These are phyloP conservation scores for Phocides pigmalion DNA, from an alignment of 1,140 invertebrate genomes.

Conservation along the genomic window DNA sequence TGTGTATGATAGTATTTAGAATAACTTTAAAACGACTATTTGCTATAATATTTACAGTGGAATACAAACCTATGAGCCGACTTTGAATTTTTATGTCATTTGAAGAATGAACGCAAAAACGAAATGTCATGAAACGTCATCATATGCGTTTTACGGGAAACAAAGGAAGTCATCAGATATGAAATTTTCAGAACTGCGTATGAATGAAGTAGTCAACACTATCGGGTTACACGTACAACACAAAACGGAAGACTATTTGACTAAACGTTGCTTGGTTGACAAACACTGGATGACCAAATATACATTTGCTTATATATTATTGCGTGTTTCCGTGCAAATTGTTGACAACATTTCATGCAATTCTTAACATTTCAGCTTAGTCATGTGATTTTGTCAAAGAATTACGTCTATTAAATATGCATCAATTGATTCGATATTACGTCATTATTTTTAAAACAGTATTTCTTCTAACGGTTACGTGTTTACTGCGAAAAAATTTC, in stretches of 20 bases:
- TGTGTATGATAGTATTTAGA: too few species aligned
- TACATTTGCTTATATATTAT: background rate
- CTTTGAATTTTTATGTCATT: background rate
- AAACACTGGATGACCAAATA: background rate
- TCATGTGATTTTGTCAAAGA: too few species aligned
- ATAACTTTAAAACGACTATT: too few species aligned
- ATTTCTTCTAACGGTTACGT: conserved; percentile 13
- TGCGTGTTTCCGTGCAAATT: background rate
- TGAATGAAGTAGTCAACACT: conserved; percentile 3
- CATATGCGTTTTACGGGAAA: background rate
- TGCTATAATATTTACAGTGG: too few species aligned
- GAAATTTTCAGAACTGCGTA: conserved; percentile 8
- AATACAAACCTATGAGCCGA: too few species aligned
- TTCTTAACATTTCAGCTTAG: too few species aligned
- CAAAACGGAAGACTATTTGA: conserved; percentile 12
- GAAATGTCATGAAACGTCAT: conserved; percentile 14
- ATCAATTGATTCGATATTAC: background rate
- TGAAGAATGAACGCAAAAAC: background rate
- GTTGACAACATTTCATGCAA: background rate
- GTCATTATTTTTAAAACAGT: conserved; percentile 9
- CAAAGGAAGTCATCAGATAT: conserved; percentile 20
- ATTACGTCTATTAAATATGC: too few species aligned
- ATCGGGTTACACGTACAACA: conserved; percentile 15
- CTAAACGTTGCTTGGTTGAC: background rate
- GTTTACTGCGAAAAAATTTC: conserved; percentile 14